Percentiles rank a stretch among this genome's conserved stretches.
Conservation (phyloP, 2,113 vertebrate species). For the mouse (Mus musculus) region GRCm39 chr3:109638501-109639000, state of each 20-base stretch:
- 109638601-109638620: not conserved
- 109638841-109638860: not conserved
- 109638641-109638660: not conserved
- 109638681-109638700: not conserved
- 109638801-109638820: not conserved
- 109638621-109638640: not conserved
- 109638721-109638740: not conserved
- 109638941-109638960: not conserved
- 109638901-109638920: not conserved
- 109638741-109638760: not conserved
- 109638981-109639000: not conserved
- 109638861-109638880: not conserved
- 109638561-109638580: not conserved
- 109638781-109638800: not conserved
- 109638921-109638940: not conserved
- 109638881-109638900: not conserved
- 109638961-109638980: not conserved
- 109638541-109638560: not conserved
- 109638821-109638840: not conserved
- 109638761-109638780: not conserved
- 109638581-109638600: not conserved
- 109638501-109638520: not conserved
- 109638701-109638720: not conserved
- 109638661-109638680: not conserved
- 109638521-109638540: not conserved